Evolutionary conservation across 2,113 vertebrate genomes (phyloP).

Genomic region (Vicugna pacos): DNA sequence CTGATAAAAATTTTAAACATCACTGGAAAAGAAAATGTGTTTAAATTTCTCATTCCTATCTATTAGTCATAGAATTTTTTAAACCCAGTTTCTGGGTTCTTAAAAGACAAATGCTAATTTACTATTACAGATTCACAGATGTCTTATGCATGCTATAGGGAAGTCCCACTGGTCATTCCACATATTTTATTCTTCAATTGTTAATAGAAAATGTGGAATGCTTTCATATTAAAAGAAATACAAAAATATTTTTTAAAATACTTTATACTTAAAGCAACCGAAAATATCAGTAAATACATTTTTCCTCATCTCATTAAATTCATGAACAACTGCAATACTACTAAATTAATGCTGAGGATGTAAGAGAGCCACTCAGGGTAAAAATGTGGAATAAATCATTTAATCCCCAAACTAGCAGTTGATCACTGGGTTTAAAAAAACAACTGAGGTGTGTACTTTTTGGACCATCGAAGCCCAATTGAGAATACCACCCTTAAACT

Average conservation of each 20-base stretch:
- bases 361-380: background rate
- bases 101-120: background rate
- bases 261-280: slow-evolving; percentile 1
- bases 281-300: background rate
- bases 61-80: background rate
- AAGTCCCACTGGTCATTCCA: background rate
- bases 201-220: background rate
- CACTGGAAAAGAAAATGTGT: background rate
- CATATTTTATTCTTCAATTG: slow-evolving; percentile 6
- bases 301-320: slow-evolving; percentile 17
- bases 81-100: background rate
- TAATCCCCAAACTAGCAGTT: background rate
- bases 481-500: background rate
- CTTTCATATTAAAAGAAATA: background rate
- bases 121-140: background rate
- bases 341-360: background rate
- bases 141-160: background rate
- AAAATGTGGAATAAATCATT: background rate
- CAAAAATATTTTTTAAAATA: background rate
- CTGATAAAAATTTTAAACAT: background rate
- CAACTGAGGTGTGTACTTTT: background rate
- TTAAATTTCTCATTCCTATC: background rate
- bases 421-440: background rate
- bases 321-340: background rate
- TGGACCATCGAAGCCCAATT: background rate